Conservation (phyloP, 2,888 invertebrate species). For the Drosophila tanythrix region DNA sequence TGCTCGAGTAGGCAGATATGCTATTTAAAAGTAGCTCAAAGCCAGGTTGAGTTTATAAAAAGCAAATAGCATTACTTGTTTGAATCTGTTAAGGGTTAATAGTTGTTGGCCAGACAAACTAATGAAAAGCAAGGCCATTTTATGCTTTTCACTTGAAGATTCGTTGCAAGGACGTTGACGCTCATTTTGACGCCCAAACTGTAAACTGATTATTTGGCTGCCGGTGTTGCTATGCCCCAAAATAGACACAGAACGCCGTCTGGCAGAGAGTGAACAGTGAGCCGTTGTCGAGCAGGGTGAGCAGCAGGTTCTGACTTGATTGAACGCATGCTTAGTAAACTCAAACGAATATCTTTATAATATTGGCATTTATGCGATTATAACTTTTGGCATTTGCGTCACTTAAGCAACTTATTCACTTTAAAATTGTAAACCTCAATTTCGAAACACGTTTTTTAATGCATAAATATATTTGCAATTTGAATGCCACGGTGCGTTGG, state of each 20-base stretch:
- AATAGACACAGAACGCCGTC: slow-evolving; percentile 46
- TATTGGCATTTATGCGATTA: neutral
- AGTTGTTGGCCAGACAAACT: slow-evolving; percentile 18
- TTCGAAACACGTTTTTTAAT: neutral
- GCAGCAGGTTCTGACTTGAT: neutral
- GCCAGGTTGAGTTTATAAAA: neutral
- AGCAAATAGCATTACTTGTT: slow-evolving; percentile 19
- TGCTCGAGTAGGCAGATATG: neutral
- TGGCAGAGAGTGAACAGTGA: slow-evolving; percentile 8
- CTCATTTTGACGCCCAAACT: slow-evolving; percentile 8
- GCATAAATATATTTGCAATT: neutral
- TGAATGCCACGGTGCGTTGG: slow-evolving; percentile 15
- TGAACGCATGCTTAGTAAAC: neutral
- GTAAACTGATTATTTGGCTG: slow-evolving; percentile 36
- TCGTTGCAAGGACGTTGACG: slow-evolving; percentile 11
- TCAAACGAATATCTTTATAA: neutral
- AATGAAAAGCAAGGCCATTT: slow-evolving; percentile 43
- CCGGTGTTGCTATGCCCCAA: slow-evolving; percentile 46
- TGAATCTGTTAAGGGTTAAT: slow-evolving; percentile 28
- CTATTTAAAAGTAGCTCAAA: neutral
- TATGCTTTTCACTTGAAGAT: slow-evolving; percentile 30
- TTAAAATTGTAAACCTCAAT: neutral
- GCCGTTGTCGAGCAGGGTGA: neutral
- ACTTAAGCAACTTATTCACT: neutral
- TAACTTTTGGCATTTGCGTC: neutral